A percentile compares a stretch with the other conserved stretches of the same genome.
phyloP scores from a whole-genome alignment of 2,797 vertebrate genomes.

The Gallirallus australis region DNA sequence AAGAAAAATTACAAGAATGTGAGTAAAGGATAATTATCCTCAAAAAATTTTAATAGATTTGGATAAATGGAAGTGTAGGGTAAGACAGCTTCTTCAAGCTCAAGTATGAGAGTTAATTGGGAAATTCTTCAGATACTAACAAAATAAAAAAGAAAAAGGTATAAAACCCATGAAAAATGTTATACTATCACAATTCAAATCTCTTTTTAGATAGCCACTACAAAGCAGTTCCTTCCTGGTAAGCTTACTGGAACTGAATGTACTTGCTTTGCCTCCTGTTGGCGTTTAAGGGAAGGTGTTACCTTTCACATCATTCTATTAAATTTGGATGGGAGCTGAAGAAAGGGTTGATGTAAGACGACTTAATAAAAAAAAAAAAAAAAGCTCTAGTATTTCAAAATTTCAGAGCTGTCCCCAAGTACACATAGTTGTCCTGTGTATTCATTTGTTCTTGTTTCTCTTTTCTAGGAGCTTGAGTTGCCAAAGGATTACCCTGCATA shows the following conservation, averaged over 20 bases:
- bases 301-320: neutral
- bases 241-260: neutral
- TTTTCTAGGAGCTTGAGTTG: slow-evolving; percentile 93
- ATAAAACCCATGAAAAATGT: neutral
- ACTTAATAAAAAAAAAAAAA: neutral
- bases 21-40: neutral
- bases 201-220: neutral
- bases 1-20: neutral
- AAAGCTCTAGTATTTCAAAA: slow-evolving; percentile 9
- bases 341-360: neutral
- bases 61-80: neutral
- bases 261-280: neutral
- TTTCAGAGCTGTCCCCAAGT: neutral
- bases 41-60: neutral
- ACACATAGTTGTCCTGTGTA: neutral
- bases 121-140: neutral
- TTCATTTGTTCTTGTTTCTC: slow-evolving; percentile 60
- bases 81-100: neutral
- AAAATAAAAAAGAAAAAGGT: neutral
- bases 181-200: neutral
- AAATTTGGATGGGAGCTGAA: neutral
- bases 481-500: slow-evolving; percentile 97
- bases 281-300: neutral
- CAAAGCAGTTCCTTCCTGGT: neutral
- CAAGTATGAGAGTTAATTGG: neutral